Conservation (phyloP, 1,140 invertebrate species). For the Leptinotarsa texana region DNA sequence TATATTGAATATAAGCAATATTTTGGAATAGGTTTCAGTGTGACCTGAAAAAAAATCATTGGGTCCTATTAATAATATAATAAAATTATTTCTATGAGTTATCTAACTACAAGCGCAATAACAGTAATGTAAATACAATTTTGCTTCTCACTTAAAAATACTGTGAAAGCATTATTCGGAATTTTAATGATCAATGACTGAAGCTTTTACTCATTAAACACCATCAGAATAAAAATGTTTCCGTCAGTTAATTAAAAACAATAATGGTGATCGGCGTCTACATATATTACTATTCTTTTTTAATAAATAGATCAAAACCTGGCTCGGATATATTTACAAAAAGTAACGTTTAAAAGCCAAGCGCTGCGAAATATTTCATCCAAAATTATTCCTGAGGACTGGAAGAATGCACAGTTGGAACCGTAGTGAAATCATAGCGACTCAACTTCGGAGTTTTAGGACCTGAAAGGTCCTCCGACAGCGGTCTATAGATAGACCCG, state of each 20-base stretch:
- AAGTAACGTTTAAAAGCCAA: not conserved
- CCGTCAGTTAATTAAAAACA: not conserved
- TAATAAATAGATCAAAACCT: constrained; percentile 2
- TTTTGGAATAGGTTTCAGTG: too few relatives aligned
- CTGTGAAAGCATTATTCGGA: not conserved
- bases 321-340: constrained; percentile 7
- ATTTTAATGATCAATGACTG: not conserved
- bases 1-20: too few relatives aligned
- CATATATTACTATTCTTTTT: not conserved
- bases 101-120: constrained; percentile 29
- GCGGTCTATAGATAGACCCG: constrained; percentile 50
- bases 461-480: constrained; percentile 50
- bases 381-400: not conserved
- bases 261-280: not conserved
- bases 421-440: constrained; percentile 42
- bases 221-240: not conserved
- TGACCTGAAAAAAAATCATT: constrained; percentile 9
- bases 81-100: constrained; percentile 14
- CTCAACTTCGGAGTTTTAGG: constrained; percentile 42
- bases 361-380: too few relatives aligned
- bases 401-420: constrained; percentile 36
- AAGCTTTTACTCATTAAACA: not conserved
- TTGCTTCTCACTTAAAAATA: not conserved
- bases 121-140: constrained; percentile 25
- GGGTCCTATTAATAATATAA: not conserved